Percentiles rank a stretch among this genome's conserved stretches.
Conservation (phyloP, 2,888 invertebrate genomes). For the Chrysodeixis includens region DNA sequence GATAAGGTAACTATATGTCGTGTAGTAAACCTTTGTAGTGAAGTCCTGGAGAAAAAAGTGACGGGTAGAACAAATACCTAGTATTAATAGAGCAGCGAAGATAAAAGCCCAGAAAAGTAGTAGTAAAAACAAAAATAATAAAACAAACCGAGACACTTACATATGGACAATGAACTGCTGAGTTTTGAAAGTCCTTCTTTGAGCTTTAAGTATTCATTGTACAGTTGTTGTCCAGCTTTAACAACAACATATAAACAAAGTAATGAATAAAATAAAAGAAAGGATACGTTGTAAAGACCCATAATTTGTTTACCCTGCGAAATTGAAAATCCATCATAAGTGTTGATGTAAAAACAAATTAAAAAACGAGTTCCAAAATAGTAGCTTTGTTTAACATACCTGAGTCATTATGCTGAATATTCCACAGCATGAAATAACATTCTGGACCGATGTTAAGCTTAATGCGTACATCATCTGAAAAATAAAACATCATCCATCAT, state of each 20-base stretch:
- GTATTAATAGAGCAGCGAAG: no score
- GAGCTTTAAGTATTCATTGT: neutral
- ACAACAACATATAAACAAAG: neutral
- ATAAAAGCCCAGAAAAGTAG: no score
- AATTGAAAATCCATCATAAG: neutral
- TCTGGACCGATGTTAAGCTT: neutral
- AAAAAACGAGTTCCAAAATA: no score
- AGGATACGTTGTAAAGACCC: neutral
- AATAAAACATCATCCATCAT: neutral
- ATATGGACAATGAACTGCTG: neutral
- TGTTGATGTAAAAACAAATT: no score
- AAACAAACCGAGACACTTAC: no score
- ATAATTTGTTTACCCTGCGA: neutral
- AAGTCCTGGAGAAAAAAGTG: no score
- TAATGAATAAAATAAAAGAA: neutral
- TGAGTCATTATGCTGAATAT: neutral
- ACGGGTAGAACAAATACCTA: no score
- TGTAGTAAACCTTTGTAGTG: no score
- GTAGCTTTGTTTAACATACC: constrained; percentile 15
- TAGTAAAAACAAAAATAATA: no score
- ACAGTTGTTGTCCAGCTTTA: neutral
- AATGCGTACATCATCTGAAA: neutral
- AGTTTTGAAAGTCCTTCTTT: neutral
- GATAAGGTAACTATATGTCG: no score
- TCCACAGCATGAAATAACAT: constrained; percentile 13